Conservation (phyloP, 1,140 invertebrate species). For the Cotesia chilonis region DNA sequence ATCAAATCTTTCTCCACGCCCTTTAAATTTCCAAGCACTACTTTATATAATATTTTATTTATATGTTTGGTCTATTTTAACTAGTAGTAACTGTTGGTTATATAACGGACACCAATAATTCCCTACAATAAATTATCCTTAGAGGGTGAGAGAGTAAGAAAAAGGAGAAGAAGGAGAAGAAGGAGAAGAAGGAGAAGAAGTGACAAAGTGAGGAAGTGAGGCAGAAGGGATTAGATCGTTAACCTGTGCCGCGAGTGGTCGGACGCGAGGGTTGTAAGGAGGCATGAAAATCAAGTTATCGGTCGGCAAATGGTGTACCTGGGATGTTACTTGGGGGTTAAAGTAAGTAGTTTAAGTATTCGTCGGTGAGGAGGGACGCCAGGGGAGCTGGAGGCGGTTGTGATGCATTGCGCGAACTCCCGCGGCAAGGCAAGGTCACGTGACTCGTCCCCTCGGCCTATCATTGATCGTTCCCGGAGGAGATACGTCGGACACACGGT, state of each 20-base stretch:
- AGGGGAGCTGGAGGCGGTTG: slow-evolving; percentile 62
- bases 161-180: too few species aligned
- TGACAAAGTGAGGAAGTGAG: background rate
- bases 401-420: slow-evolving; percentile 66
- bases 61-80: slow-evolving; percentile 22
- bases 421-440: slow-evolving; percentile 61
- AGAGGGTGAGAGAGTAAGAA: too few species aligned
- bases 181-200: too few species aligned
- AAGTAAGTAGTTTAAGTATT: too few species aligned
- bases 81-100: slow-evolving; percentile 48
- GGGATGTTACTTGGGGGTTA: slow-evolving; percentile 20
- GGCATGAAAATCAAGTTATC: slow-evolving; percentile 29
- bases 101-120: slow-evolving; percentile 61
- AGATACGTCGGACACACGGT: slow-evolving; percentile 61
- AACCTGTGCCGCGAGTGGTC: slow-evolving; percentile 4
- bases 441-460: slow-evolving; percentile 61
- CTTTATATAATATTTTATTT: background rate
- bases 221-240: background rate
- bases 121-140: slow-evolving; percentile 26
- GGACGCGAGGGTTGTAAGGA: slow-evolving; percentile 10
- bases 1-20: slow-evolving; percentile 60
- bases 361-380: slow-evolving; percentile 45
- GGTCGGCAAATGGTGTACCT: slow-evolving; percentile 46
- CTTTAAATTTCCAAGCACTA: slow-evolving; percentile 56
- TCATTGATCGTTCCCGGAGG: slow-evolving; percentile 64